Evolutionary conservation across 2,113 vertebrate species (phyloP).

Genomic region (Plectropomus leopardus): DNA sequence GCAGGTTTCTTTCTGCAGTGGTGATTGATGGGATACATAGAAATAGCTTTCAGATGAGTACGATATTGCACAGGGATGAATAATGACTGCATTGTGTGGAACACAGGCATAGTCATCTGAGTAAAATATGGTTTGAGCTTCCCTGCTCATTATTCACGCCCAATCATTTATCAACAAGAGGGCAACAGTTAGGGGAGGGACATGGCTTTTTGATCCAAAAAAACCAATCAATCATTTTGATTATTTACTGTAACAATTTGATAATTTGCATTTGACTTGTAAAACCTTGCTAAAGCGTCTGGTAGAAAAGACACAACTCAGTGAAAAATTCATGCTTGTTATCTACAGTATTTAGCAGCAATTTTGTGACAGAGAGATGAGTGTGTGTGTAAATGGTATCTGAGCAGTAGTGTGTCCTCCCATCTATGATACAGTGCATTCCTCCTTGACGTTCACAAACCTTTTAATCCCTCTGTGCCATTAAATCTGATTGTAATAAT

Average conservation of each 20-base stretch:
- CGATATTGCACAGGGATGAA: not conserved
- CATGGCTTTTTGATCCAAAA: constrained; percentile 11
- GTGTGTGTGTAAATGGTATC: constrained; percentile 10
- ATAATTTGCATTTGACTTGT: constrained; percentile 7
- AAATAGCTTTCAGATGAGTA: constrained; percentile 41
- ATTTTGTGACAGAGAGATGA: constrained; percentile 13
- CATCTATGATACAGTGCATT: not conserved
- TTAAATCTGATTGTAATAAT: constrained; percentile 54
- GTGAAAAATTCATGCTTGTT: not conserved
- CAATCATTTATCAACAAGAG: constrained; percentile 30
- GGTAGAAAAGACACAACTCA: not conserved
- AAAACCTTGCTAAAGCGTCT: not conserved
- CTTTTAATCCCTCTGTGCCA: constrained; percentile 23
- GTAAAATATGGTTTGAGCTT: constrained; percentile 12
- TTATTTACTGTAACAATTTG: not conserved
- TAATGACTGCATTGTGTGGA: constrained; percentile 8
- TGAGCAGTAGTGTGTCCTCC: constrained; percentile 6
- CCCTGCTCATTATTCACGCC: not conserved
- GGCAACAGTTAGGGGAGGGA: constrained; percentile 15
- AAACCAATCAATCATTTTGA: constrained; percentile 11
- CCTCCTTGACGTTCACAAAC: constrained; percentile 19
- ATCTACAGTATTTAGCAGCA: not conserved
- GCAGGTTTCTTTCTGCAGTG: not conserved
- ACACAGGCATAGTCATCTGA: constrained; percentile 1
- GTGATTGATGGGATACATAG: constrained; percentile 8